A percentile compares a stretch with the other conserved stretches of the same genome.
These are phyloP conservation scores for Caiman crocodilus DNA, from an alignment of 2,797 vertebrate species.

Conservation along the genomic window DNA sequence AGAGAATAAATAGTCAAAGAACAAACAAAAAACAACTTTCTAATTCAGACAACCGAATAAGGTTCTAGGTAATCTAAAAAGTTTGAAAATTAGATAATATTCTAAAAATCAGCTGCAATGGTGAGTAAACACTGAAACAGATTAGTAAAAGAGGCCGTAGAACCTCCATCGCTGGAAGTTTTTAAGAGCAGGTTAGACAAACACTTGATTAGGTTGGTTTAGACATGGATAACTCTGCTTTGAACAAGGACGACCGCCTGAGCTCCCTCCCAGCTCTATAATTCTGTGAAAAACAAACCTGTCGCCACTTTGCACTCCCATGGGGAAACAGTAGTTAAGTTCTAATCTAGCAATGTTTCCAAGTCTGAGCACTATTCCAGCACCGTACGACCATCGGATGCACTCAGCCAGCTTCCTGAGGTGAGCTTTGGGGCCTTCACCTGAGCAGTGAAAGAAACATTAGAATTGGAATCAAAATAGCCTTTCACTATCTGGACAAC, in stretches of 20 bases:
- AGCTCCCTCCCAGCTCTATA: too few relatives aligned
- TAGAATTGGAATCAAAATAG: background rate
- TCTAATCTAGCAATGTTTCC: slow-evolving; percentile 97
- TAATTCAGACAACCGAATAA: background rate
- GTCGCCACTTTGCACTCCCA: slow-evolving; percentile 96
- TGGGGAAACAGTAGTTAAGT: slow-evolving; percentile 98
- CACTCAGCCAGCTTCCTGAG: slow-evolving; percentile 91
- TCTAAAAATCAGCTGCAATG: background rate
- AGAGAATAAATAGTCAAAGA: fast-evolving
- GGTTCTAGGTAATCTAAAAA: background rate
- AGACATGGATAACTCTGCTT: too few relatives aligned
- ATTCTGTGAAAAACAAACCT: slow-evolving; percentile 80
- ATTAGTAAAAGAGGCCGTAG: too few relatives aligned
- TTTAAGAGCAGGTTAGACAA: too few relatives aligned
- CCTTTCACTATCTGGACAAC: background rate
- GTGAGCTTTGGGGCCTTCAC: slow-evolving; percentile 93
- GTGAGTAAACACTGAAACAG: too few relatives aligned
- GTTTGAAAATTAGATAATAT: background rate
- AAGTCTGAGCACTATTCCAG: slow-evolving; percentile 92
- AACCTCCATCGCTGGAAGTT: too few relatives aligned
- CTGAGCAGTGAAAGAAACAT: slow-evolving; percentile 73
- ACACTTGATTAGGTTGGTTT: too few relatives aligned
- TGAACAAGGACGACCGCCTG: too few relatives aligned
- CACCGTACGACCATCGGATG: slow-evolving; percentile 97
- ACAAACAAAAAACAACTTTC: background rate